These are phyloP conservation scores for Anthopleura xanthogrammica DNA, from an alignment of 92 coral and sea anemone genomes.

Conservation along the genomic window DNA sequence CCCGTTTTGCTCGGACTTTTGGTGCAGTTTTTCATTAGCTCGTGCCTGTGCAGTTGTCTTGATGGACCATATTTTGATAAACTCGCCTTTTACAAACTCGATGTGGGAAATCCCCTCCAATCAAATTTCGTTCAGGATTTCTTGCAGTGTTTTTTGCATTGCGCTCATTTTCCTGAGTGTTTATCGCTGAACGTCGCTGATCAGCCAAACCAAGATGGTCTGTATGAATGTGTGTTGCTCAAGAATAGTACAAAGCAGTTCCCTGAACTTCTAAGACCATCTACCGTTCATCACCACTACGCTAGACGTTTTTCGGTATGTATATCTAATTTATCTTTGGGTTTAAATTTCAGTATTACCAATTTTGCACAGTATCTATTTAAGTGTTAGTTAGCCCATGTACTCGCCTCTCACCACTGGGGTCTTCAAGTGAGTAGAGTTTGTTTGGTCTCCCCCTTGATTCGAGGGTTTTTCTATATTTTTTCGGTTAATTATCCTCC, in stretches of 20 bases:
- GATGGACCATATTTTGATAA: neutral
- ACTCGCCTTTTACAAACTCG: neutral
- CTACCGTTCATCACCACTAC: neutral
- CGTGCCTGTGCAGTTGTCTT: neutral
- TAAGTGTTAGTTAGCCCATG: no score
- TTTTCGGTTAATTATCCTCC: no score
- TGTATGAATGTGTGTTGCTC: conserved; percentile 6
- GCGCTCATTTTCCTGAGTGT: neutral
- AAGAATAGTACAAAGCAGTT: neutral
- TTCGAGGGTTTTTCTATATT: no score
- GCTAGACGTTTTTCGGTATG: neutral
- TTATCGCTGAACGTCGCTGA: neutral
- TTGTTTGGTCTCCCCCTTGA: no score
- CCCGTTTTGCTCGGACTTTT: no score
- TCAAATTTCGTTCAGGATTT: neutral
- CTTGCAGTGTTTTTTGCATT: neutral
- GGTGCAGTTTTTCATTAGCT: neutral
- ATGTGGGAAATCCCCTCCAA: neutral
- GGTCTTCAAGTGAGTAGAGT: no score
- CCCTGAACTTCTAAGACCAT: neutral
- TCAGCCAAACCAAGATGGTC: neutral
- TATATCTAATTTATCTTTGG: neutral
- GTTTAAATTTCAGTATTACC: neutral
- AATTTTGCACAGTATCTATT: no score
- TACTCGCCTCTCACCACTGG: no score